These are phyloP conservation scores for Hermaeophaga mercurialis DNA, from an alignment of 2,888 invertebrate genomes.

Conservation along the genomic window DNA sequence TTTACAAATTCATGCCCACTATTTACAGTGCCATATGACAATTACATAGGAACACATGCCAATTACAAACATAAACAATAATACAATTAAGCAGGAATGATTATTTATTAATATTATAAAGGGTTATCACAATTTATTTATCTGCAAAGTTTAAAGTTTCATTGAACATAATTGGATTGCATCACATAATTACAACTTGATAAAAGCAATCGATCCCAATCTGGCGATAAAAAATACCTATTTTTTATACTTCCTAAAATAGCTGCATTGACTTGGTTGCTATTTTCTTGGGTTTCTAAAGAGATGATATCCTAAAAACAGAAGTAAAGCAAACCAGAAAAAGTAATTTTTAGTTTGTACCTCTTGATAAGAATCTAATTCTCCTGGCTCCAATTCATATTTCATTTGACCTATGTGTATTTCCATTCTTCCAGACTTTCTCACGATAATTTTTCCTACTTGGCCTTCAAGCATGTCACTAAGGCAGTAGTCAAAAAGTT, in stretches of 20 bases:
- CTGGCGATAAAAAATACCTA: slow-evolving; percentile 46
- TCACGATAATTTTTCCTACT: slow-evolving; percentile 51
- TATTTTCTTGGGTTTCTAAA: slow-evolving; percentile 33
- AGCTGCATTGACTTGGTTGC: slow-evolving; percentile 38
- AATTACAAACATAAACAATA: too few species aligned
- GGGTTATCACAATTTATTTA: slow-evolving; percentile 23
- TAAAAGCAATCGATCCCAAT: slow-evolving; percentile 43
- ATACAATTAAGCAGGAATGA: slow-evolving; percentile 24
- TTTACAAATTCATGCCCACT: too few species aligned
- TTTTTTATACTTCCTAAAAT: slow-evolving; percentile 47
- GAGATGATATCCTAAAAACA: slow-evolving; percentile 40
- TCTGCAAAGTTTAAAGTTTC: slow-evolving; percentile 7
- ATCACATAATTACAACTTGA: slow-evolving; percentile 14
- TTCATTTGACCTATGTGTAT: slow-evolving; percentile 49
- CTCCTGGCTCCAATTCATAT: slow-evolving; percentile 46
- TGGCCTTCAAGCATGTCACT: slow-evolving; percentile 52
- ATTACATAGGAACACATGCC: too few species aligned
- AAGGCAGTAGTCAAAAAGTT: slow-evolving; percentile 48
- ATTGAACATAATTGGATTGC: slow-evolving; percentile 2
- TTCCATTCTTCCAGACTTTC: slow-evolving; percentile 52
- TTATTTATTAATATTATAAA: slow-evolving; percentile 22
- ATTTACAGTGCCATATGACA: too few species aligned
- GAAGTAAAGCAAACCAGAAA: background rate
- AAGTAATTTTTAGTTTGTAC: slow-evolving; percentile 26
- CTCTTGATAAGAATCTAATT: slow-evolving; percentile 30